A percentile compares a stretch with the other conserved stretches of the same genome.
Evolutionary conservation across 2,888 invertebrate genomes (phyloP).

Genomic region (Leptinotarsa tumamoca): DNA sequence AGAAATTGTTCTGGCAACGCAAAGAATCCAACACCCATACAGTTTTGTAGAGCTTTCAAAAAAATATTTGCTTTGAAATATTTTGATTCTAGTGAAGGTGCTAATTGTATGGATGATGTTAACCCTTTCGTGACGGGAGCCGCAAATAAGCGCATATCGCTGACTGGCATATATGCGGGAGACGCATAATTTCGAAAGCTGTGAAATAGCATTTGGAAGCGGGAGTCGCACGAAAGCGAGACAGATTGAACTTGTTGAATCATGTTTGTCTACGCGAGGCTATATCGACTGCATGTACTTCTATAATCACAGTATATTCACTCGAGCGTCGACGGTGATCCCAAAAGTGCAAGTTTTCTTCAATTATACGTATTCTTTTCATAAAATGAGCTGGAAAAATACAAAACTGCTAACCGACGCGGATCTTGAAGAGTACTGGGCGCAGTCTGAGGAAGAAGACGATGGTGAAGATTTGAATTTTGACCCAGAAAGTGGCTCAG

Average conservation of each 20-base stretch:
- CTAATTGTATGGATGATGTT: background rate
- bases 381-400: constrained; percentile 16
- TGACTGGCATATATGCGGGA: constrained; percentile 19
- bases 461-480: constrained; percentile 17
- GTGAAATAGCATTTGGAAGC: constrained; percentile 19
- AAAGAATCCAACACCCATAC: no score
- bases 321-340: constrained; percentile 18
- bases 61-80: no score
- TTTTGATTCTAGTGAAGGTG: no score
- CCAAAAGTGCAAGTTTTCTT: constrained; percentile 12
- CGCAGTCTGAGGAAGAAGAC: constrained; percentile 9
- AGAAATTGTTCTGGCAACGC: no score
- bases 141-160: constrained; percentile 15
- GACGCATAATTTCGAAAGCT: constrained; percentile 18
- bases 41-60: no score
- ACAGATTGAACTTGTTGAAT: background rate
- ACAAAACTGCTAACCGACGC: constrained; percentile 7
- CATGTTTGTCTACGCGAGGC: background rate
- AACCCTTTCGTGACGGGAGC: constrained; percentile 20
- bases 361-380: constrained; percentile 15
- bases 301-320: constrained; percentile 20
- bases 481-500: constrained; percentile 21
- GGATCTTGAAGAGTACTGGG: constrained; percentile 15
- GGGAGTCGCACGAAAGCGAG: constrained; percentile 18
- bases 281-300: constrained; percentile 13